Base-by-base conservation (phyloP, 1,140 invertebrate genomes). In the Anastatus disparis region DNA sequence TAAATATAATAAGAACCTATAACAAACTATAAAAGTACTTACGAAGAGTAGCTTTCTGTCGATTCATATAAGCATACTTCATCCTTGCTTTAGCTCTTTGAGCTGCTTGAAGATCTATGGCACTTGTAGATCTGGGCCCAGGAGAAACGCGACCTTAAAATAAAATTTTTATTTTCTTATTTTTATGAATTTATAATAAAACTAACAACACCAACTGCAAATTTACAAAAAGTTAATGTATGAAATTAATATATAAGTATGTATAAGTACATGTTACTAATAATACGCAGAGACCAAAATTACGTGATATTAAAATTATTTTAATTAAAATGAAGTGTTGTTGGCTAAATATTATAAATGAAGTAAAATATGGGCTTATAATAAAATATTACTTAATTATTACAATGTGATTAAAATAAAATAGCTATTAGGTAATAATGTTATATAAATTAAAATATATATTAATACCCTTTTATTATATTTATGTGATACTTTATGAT, bases 21-120 rank as follows among this genome's bases (percentile, higher is more conserved):
- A 35, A 55, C 31, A 38, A 58, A 71, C 52, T 66, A 22, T 38
- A 52, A 24, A 56, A 55, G 76, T 65, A 92, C 92, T 92, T 88
- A 94, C 93, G 91, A 78, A 92, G 81, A 73, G 92, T 93, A 27
- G 91, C 92, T 85, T 94, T 94, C 69, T 92, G 89, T 27, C 93
- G 86, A 50, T 90, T 90, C 81, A 94, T 88, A 73, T 91, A 90
- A 20, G 93, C 92, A 82, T 95, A 95, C 72, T 93, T 89, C 35
- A 92, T 90, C 67, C 94, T 87, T 0, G 91, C 93, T 76, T 94
- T 93, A 17, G 95, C 95, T 61, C 95, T 87, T 83, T 95, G 92
- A 26, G 92, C 95, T 10, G 95, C 94, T 75, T 94, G 93, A 62
- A 95, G 89, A 88, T 98, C 96, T 79, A 97, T 94, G 44, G 96